Evolutionary conservation across 2,888 invertebrate genomes (phyloP).

Genomic region (Eledona agricola): DNA sequence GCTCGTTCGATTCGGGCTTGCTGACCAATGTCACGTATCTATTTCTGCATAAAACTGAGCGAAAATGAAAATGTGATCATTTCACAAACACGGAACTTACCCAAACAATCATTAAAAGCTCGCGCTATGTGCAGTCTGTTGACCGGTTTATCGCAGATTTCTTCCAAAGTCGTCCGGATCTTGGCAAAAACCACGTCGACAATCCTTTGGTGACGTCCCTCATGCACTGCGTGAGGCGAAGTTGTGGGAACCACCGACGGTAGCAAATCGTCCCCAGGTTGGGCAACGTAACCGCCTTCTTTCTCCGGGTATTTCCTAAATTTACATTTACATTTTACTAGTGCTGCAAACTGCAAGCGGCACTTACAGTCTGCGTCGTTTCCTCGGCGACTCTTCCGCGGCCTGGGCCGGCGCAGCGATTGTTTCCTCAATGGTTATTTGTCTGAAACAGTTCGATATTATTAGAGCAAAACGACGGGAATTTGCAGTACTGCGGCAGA

Average conservation of each 20-base stretch:
- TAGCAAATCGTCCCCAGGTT: no score
- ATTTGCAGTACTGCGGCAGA: no score
- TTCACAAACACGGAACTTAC: conserved; percentile 19
- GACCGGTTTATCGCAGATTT: conserved; percentile 37
- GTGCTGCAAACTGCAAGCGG: not conserved
- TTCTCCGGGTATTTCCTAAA: not conserved
- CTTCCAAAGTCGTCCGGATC: conserved; percentile 30
- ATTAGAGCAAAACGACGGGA: no score
- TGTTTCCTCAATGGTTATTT: conserved; percentile 2
- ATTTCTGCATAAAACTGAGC: conserved; percentile 15
- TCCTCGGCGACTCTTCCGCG: conserved; percentile 10
- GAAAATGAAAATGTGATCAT: not conserved
- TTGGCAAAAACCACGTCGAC: conserved; percentile 28
- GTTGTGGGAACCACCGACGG: no score
- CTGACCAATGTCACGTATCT: conserved; percentile 5
- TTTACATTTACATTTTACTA: no score
- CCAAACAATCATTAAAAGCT: conserved; percentile 39
- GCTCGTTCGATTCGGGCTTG: conserved; percentile 3
- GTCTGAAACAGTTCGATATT: conserved; percentile 2
- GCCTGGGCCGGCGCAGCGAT: conserved; percentile 1
- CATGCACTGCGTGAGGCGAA: no score
- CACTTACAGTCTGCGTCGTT: conserved; percentile 13
- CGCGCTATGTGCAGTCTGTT: conserved; percentile 33
- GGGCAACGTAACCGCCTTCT: conserved; percentile 2
- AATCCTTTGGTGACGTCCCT: conserved; percentile 36